Conservation (phyloP, 1,140 invertebrate species). For the Aporrectodea caliginosa region DNA sequence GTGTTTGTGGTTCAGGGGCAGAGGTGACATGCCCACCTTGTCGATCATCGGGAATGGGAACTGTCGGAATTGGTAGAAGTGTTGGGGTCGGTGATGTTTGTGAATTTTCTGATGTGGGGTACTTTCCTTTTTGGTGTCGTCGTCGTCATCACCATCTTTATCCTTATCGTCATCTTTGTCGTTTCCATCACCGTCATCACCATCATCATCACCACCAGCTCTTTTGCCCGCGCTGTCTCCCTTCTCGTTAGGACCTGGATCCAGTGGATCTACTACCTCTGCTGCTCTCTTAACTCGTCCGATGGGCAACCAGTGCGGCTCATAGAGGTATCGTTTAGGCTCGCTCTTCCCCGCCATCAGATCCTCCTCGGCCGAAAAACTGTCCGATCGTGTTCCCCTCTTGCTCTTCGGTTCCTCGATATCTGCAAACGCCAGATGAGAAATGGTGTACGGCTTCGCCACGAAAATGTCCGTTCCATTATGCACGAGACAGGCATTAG, state of each 20-base stretch:
- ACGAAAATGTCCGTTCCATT: conserved; percentile 66
- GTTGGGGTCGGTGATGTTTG: not conserved
- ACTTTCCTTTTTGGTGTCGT: not conserved
- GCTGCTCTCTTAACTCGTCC: not conserved
- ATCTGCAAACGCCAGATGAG: conserved; percentile 27
- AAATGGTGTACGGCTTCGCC: conserved; percentile 19
- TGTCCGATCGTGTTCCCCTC: not conserved
- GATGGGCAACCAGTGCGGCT: not conserved
- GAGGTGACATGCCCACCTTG: conserved; percentile 30
- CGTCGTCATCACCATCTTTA: conserved; percentile 5
- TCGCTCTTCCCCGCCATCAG: not conserved
- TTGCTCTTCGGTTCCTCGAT: not conserved
- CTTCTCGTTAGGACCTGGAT: not conserved
- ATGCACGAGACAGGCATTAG: conserved; percentile 73
- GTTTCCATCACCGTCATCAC: conserved; percentile 1
- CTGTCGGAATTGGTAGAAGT: conserved; percentile 20
- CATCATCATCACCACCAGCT: not conserved
- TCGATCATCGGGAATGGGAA: conserved; percentile 17
- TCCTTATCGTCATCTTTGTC: not conserved
- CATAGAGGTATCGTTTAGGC: not conserved
- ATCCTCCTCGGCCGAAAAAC: not conserved
- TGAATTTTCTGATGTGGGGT: not conserved
- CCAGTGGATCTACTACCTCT: not conserved
- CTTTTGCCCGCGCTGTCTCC: not conserved
- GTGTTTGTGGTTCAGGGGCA: conserved; percentile 68